These are phyloP conservation scores for Peromyscus eremicus DNA, from an alignment of 2,797 vertebrate species.

Conservation along the genomic window DNA sequence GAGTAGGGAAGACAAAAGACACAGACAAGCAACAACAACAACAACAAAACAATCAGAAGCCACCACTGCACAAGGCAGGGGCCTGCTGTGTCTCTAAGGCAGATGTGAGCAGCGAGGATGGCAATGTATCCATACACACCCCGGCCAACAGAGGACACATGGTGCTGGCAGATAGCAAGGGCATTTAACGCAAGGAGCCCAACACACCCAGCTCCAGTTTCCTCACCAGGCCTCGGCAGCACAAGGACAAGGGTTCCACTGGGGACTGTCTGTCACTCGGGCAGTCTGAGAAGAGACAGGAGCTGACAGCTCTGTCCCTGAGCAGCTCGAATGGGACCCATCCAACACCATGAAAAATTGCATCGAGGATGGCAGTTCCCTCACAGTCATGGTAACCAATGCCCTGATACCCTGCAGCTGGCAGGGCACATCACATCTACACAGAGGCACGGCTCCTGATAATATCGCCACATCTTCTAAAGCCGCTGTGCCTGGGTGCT, in stretches of 20 bases:
- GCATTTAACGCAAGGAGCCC: neutral
- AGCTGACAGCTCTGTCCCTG: neutral
- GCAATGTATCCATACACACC: no score
- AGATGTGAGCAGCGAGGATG: neutral
- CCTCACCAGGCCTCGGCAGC: neutral
- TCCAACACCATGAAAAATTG: neutral
- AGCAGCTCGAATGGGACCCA: neutral
- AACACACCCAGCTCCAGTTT: neutral
- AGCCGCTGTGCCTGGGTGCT: rapidly evolving
- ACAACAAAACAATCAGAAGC: neutral
- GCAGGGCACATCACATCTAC: neutral
- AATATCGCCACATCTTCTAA: neutral
- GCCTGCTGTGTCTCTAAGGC: neutral
- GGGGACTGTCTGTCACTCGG: neutral
- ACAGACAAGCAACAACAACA: no score
- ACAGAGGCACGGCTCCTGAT: rapidly evolving
- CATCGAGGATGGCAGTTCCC: rapidly evolving
- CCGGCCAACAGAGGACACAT: neutral
- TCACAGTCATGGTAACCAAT: rapidly evolving
- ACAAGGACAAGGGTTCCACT: rapidly evolving
- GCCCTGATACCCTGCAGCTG: rapidly evolving
- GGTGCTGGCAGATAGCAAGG: neutral
- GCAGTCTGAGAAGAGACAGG: neutral
- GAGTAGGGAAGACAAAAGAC: neutral
- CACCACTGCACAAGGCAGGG: neutral